Base-by-base conservation (phyloP, 35 echinoderm and acorn worm species). In the Eucidaris tribuloides region DNA sequence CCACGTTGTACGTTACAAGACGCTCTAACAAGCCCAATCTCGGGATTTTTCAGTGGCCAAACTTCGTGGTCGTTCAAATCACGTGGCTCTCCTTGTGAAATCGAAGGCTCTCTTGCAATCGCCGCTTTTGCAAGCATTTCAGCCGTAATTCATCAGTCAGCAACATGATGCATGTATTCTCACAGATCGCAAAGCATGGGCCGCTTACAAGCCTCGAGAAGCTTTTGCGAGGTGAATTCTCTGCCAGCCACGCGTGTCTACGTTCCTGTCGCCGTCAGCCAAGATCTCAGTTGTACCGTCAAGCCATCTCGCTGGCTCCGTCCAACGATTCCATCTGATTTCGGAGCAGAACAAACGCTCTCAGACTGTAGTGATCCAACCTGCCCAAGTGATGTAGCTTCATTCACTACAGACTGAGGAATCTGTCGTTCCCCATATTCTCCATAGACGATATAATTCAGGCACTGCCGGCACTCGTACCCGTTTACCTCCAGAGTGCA, bases 221-320 rank as follows among this genome's bases (percentile, higher is more conserved):
- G 48, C 50, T 78, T 7, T 79, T 50, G 35, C 71, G 59, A 48
- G 85, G 85, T 11, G 84, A 87, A 58, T 92, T 86, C 43, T 92
- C 90, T 22, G 83, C 78, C 0, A 92, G 89, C 37, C 89, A 4
- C 41, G 89, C 19, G 83, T 92, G 6, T 81, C 90, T 32, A 65
- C 90, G 49, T 93, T 93, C 46, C 71, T 88, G 13, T 83, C 91
- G 42, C 91, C 11, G 77, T 82, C 38, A 82, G 84, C 22, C 77
- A 77, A 6, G 81, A 28, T 37, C 77, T n/a, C n/a, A n/a, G 72
- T 7, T 84, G 70, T 24, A 50, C 91, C 33, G 34, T 93, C 34
- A n/a, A 49, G 91, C 36, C 85, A 93, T 52, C 85, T 93, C 20
- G 85, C 90, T 11, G 91, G 91, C 5, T 83, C 52, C 0, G 90